Percentiles rank a stretch among this genome's conserved stretches.
phyloP scores from a whole-genome alignment of 1,140 invertebrate genomes.

The Micrasema longulum region DNA sequence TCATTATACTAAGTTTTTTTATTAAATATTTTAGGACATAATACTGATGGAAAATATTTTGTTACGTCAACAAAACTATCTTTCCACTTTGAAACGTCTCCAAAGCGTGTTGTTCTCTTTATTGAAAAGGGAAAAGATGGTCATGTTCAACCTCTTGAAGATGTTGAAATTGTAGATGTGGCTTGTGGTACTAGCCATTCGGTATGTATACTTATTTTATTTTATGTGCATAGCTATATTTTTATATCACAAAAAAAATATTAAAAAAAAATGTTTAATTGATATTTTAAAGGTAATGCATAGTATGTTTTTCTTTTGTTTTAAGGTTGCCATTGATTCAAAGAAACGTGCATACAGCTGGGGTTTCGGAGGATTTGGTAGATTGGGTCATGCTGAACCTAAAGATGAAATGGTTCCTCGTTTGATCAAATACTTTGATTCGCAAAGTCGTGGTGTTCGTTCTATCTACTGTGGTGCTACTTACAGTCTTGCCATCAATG shows the following conservation, averaged over 20 bases:
- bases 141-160: constrained; percentile 84
- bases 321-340: constrained; percentile 85
- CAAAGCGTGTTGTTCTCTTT: constrained; percentile 86
- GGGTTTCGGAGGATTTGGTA: constrained; percentile 95
- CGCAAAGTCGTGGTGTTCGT: constrained; percentile 83
- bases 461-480: constrained; percentile 87
- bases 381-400: constrained; percentile 91
- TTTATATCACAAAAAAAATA: too few relatives aligned
- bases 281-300: neutral
- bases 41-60: constrained; percentile 94
- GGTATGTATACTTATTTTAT: constrained; percentile 68
- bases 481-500: constrained; percentile 86
- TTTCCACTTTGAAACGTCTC: constrained; percentile 86
- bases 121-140: constrained; percentile 91
- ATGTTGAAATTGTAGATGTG: constrained; percentile 90
- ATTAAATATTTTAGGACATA: constrained; percentile 79
- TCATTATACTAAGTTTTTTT: neutral
- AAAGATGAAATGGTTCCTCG: constrained; percentile 92
- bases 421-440: constrained; percentile 90
- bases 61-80: constrained; percentile 88
- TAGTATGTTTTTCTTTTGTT: constrained; percentile 10
- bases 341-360: constrained; percentile 90
- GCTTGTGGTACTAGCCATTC: constrained; percentile 92
- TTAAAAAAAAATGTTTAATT: too few relatives aligned
- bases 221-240: too few relatives aligned